Evolutionary conservation across 2,113 vertebrate species (phyloP).

Genomic region (Caracal caracal): DNA sequence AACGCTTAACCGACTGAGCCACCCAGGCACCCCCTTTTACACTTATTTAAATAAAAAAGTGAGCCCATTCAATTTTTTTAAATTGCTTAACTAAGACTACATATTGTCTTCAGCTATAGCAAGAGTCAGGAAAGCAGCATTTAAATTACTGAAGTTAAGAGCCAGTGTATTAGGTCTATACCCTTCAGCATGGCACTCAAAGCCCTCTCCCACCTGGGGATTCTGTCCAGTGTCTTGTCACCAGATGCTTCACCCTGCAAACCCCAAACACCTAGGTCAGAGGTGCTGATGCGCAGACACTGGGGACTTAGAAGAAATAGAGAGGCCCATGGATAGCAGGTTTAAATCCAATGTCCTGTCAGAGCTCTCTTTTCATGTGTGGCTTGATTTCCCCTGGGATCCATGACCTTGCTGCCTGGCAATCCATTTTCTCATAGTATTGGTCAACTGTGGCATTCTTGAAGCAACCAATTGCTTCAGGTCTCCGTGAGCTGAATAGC

Average conservation of each 20-base stretch:
- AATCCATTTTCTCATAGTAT: neutral
- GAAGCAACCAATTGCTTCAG: neutral
- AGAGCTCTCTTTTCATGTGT: neutral
- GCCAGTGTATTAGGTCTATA: neutral
- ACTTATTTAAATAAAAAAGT: neutral
- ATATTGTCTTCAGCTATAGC: neutral
- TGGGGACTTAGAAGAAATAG: neutral
- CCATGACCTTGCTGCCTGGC: too few species aligned
- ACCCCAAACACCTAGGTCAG: neutral
- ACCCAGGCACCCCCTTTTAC: neutral
- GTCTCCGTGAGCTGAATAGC: neutral
- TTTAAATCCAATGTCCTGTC: neutral
- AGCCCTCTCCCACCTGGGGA: neutral
- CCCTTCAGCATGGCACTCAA: neutral
- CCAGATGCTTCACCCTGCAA: neutral
- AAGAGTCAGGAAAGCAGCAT: neutral
- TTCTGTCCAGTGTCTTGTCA: neutral
- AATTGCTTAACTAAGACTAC: neutral
- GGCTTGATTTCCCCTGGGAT: neutral
- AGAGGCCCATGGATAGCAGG: neutral
- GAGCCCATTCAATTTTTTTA: neutral
- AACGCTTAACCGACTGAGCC: too few species aligned
- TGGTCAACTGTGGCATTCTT: rapidly evolving
- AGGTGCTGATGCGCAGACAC: neutral
- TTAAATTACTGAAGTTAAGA: neutral